phyloP scores from a whole-genome alignment of 2,888 invertebrate genomes.

The Oligia strigilis region DNA sequence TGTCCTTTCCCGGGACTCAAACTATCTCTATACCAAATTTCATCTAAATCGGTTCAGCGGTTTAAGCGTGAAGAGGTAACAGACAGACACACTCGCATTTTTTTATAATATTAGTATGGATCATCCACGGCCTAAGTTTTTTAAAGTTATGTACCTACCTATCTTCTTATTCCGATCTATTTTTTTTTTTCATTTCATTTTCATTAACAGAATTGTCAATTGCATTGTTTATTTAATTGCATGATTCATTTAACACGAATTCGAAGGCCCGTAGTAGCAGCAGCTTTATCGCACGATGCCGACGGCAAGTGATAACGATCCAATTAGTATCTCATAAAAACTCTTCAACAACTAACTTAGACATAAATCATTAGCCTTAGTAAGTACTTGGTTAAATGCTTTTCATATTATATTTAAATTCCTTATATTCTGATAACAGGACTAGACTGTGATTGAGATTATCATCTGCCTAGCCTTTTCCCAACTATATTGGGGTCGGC shows the following conservation, averaged over 20 bases:
- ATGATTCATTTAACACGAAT: constrained; percentile 1
- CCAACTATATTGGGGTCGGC: too few species aligned
- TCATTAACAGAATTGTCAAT: not conserved
- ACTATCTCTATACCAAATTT: too few species aligned
- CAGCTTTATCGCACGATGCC: constrained; percentile 30
- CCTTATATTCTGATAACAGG: constrained; percentile 1
- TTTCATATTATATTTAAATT: not conserved
- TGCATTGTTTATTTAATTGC: not conserved
- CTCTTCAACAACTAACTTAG: not conserved
- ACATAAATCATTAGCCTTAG: constrained; percentile 9
- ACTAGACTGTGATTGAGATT: constrained; percentile 6
- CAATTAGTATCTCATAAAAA: constrained; percentile 23
- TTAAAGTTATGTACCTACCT: not conserved
- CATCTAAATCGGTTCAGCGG: too few species aligned
- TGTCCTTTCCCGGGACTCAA: too few species aligned
- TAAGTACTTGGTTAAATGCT: constrained; percentile 1
- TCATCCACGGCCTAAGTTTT: not conserved
- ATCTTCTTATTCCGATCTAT: not conserved
- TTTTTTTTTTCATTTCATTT: not conserved
- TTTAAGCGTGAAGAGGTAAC: too few species aligned
- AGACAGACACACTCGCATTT: too few species aligned
- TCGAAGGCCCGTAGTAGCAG: not conserved
- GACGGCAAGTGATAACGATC: constrained; percentile 47
- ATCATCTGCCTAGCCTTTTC: too few species aligned
- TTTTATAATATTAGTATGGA: too few species aligned